A percentile compares a stretch with the other conserved stretches of the same genome.
Conservation (phyloP, 2,888 invertebrate genomes). For the Megastigmus dorsalis region DNA sequence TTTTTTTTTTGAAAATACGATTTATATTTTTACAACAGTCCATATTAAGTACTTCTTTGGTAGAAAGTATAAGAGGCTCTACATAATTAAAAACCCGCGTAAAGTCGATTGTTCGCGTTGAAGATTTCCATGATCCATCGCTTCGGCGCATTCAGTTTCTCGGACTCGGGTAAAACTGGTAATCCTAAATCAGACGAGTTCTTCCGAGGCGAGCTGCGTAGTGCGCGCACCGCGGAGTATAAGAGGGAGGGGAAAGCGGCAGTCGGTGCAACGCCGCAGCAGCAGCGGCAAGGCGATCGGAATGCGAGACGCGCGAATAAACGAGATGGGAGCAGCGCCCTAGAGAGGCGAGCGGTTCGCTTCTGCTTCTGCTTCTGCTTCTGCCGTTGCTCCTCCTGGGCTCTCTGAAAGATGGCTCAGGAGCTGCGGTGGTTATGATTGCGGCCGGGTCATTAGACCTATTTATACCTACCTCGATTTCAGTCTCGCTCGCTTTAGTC, state of each 20-base stretch:
- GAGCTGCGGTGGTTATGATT: neutral
- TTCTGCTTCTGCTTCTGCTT: no score
- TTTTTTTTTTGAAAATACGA: no score
- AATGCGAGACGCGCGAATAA: constrained; percentile 55
- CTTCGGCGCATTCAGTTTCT: neutral
- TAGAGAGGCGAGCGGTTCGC: no score
- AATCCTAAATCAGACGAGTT: constrained; percentile 11
- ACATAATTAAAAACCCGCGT: no score
- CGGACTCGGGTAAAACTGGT: constrained; percentile 1
- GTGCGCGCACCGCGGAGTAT: no score
- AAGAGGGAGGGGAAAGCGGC: neutral
- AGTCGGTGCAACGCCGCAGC: no score
- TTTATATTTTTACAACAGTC: no score
- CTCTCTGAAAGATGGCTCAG: neutral
- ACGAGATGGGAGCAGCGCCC: neutral
- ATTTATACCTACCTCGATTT: constrained; percentile 6
- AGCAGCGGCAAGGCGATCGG: constrained; percentile 51
- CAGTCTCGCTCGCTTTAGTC: neutral
- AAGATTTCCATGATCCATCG: no score
- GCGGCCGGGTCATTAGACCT: neutral
- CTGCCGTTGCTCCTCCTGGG: neutral
- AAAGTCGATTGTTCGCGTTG: no score
- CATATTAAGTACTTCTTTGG: no score
- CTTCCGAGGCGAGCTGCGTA: no score
- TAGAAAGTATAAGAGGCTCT: no score